A percentile compares a stretch with the other conserved stretches of the same genome.
These are phyloP conservation scores for Pseudeuparius sepicola DNA, from an alignment of 2,888 invertebrate genomes.

Conservation along the genomic window DNA sequence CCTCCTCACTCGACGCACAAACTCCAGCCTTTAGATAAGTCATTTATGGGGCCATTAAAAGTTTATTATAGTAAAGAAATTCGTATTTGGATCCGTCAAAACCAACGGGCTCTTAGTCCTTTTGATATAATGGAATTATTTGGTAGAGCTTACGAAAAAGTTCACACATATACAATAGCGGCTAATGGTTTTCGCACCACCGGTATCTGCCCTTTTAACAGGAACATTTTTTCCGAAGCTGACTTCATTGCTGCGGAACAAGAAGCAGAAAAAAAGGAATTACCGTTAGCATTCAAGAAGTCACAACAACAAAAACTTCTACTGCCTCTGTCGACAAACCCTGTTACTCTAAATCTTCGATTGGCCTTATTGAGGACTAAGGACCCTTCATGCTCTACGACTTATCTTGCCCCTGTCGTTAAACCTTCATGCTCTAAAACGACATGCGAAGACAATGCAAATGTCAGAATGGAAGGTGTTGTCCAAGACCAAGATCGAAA, in stretches of 20 bases:
- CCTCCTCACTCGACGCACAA: slow-evolving; percentile 30
- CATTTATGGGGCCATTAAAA: slow-evolving; percentile 17
- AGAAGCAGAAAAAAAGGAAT: slow-evolving; percentile 11
- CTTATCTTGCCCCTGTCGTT: too few species aligned
- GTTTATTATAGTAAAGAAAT: slow-evolving; percentile 14
- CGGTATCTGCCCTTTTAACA: slow-evolving; percentile 8
- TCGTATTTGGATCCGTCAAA: slow-evolving; percentile 14
- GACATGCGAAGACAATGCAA: too few species aligned
- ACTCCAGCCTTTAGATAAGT: slow-evolving; percentile 22
- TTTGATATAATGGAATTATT: slow-evolving; percentile 14
- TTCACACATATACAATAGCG: slow-evolving; percentile 4
- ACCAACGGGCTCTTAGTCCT: slow-evolving; percentile 10
- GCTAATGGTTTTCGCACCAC: slow-evolving; percentile 10
- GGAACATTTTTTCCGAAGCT: slow-evolving; percentile 8
- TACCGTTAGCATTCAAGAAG: slow-evolving; percentile 4
- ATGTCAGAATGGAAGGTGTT: too few species aligned
- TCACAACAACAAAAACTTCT: slow-evolving; percentile 5
- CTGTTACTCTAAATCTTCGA: slow-evolving; percentile 6
- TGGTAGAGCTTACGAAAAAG: too few species aligned
- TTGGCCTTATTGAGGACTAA: too few species aligned
- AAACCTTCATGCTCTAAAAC: too few species aligned
- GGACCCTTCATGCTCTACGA: too few species aligned
- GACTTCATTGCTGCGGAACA: slow-evolving; percentile 10
- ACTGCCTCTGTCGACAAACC: slow-evolving; percentile 5
- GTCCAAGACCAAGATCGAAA: too few species aligned